Percentiles rank a stretch among this genome's conserved stretches.
phyloP scores from a whole-genome alignment of 2,113 vertebrate genomes.

The Tinamus guttatus region DNA sequence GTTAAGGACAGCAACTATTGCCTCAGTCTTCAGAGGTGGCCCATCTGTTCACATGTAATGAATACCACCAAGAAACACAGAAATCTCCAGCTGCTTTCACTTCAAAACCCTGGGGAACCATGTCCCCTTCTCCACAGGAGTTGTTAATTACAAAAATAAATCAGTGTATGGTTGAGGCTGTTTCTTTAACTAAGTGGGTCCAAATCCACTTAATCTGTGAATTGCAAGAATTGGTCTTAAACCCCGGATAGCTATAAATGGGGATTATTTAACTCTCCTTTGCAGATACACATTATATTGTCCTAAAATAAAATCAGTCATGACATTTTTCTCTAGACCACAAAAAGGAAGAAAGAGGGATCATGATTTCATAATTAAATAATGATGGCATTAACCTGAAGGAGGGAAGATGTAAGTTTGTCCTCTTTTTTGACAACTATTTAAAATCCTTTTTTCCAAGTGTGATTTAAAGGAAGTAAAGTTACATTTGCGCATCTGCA shows the following conservation, averaged over 20 bases:
- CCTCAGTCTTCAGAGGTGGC: background rate
- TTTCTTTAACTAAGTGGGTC: background rate
- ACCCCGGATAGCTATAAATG: background rate
- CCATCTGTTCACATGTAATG: background rate
- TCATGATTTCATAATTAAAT: background rate
- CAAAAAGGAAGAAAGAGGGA: background rate
- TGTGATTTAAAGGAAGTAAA: background rate
- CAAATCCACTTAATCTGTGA: background rate
- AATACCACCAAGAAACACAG: background rate
- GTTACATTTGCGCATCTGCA: background rate
- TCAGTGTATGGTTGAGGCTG: background rate
- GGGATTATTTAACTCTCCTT: background rate
- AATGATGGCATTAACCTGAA: background rate
- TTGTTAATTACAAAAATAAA: background rate
- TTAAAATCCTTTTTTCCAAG: background rate
- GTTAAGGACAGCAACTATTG: background rate
- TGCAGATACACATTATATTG: background rate
- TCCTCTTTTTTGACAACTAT: background rate
- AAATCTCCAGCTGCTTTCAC: background rate
- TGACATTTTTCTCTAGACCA: background rate
- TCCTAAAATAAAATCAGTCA: background rate
- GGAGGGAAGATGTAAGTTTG: background rate
- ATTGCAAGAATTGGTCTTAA: background rate
- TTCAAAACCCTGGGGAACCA: accelerated
- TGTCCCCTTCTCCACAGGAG: background rate